Evolutionary conservation across 1,140 invertebrate genomes (phyloP).

Genomic region (Scaptomyza pallida): DNA sequence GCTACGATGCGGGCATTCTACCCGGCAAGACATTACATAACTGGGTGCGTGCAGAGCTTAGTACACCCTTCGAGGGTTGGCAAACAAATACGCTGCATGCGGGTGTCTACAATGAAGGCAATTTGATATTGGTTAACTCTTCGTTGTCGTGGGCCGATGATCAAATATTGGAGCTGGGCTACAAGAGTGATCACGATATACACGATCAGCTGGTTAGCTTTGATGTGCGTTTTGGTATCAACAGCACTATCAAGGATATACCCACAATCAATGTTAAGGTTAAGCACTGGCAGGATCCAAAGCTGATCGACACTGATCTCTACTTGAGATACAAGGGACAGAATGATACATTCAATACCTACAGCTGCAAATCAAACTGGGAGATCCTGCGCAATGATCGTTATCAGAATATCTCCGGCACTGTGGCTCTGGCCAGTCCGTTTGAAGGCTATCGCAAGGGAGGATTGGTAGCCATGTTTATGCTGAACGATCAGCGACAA

Average conservation of each 20-base stretch:
- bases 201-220: constrained; percentile 82
- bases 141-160: constrained; percentile 86
- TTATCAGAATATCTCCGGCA: constrained; percentile 86
- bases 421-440: constrained; percentile 85
- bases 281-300: constrained; percentile 85
- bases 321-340: constrained; percentile 80
- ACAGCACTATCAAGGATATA: constrained; percentile 86
- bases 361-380: constrained; percentile 86
- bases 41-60: constrained; percentile 85
- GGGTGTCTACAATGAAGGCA: constrained; percentile 72
- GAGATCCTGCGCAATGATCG: constrained; percentile 81
- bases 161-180: constrained; percentile 85
- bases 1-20: constrained; percentile 82
- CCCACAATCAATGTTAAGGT: constrained; percentile 85
- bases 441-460: constrained; percentile 88
- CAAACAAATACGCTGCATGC: constrained; percentile 87
- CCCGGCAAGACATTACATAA: constrained; percentile 84
- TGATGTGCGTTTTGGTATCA: constrained; percentile 85
- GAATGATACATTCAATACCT: constrained; percentile 83
- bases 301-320: constrained; percentile 85
- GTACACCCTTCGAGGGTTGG: constrained; percentile 91
- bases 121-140: constrained; percentile 77
- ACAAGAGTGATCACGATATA: constrained; percentile 84
- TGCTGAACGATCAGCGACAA: constrained; percentile 86
- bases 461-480: constrained; percentile 87